Evolutionary conservation across 2,113 vertebrate species (phyloP).

Genomic region (Callithrix jacchus): DNA sequence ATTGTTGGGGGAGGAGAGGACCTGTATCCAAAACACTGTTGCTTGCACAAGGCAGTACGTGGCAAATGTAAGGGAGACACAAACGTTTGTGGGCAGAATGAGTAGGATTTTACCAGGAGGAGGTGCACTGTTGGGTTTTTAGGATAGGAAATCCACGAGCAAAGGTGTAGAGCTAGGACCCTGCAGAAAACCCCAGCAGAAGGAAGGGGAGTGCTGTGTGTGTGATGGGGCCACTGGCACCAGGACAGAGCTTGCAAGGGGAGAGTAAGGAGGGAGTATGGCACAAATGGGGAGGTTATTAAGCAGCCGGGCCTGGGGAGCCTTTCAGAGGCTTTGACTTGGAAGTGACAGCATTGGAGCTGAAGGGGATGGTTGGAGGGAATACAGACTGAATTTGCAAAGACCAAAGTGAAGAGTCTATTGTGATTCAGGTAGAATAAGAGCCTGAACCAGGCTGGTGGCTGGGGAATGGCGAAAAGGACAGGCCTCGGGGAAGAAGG

Average conservation of each 20-base stretch:
- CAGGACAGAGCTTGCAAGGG: background rate
- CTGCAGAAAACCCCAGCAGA: background rate
- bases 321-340: background rate
- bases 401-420: background rate
- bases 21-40: background rate
- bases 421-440: background rate
- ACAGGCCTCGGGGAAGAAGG: background rate
- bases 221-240: background rate
- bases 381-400: background rate
- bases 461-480: background rate
- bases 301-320: background rate
- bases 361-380: background rate
- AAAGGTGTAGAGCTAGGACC: background rate
- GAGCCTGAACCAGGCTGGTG: background rate
- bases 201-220: background rate
- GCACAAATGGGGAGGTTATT: background rate
- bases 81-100: background rate
- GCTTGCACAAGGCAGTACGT: rapidly evolving
- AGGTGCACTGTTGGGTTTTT: background rate
- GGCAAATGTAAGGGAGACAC: background rate
- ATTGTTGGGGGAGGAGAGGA: no score
- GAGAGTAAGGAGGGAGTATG: background rate
- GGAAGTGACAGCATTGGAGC: rapidly evolving
- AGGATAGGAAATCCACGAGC: background rate
- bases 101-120: background rate